phyloP scores from a whole-genome alignment of 2,113 vertebrate genomes.

The Edolisoma coerulescens region DNA sequence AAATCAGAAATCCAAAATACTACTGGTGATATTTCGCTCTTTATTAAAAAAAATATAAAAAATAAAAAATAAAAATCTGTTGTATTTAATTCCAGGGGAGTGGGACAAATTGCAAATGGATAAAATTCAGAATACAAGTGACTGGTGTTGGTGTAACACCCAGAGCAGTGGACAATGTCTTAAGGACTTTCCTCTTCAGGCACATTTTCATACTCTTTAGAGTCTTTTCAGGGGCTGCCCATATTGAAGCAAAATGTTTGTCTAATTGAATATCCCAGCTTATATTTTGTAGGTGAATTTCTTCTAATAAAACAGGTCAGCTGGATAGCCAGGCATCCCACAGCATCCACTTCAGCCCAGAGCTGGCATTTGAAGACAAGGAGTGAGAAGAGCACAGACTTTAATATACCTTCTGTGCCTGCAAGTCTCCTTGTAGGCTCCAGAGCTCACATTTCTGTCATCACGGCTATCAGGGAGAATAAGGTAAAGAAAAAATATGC shows the following conservation, averaged over 20 bases:
- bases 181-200: not conserved
- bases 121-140: not conserved
- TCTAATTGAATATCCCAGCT: not conserved
- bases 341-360: not conserved
- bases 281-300: not conserved
- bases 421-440: not conserved
- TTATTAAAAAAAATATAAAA: no score
- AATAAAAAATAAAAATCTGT: not conserved
- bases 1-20: not conserved
- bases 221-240: not conserved
- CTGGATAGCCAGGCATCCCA: not conserved
- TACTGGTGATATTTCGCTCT: not conserved
- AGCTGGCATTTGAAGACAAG: not conserved
- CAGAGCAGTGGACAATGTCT: not conserved
- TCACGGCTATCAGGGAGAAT: not conserved
- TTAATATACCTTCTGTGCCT: not conserved
- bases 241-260: not conserved
- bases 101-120: not conserved
- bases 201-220: not conserved
- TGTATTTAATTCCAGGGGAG: not conserved
- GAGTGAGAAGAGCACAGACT: not conserved
- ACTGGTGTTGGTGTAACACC: not conserved
- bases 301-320: not conserved
- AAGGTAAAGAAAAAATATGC: not conserved
- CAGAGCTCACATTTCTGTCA: not conserved